Evolutionary conservation across 2,797 vertebrate species (phyloP), one percentile per base, ranked within the genome.

Genomic region (Diplodus sargus): DNA sequence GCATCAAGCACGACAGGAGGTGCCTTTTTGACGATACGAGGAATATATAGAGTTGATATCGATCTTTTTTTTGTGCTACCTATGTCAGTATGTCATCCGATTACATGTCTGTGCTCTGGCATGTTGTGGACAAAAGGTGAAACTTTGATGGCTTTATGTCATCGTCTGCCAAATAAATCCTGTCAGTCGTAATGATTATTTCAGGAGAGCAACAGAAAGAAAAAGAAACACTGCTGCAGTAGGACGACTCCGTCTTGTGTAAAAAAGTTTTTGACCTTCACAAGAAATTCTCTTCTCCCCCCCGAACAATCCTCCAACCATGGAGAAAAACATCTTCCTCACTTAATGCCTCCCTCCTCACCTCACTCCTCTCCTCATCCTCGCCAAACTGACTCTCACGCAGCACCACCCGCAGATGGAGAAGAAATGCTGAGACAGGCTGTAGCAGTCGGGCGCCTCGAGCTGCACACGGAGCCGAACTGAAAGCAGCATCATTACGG

Each of bases 371-470:
- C 80, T 57, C 79, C 45, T 45, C 45, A 45, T 16, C 45, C 56
- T 52, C 23, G 69, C 59, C 66, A 58, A 10, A 9, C 79, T 85
- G 58, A n/a, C 57, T 79, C 58, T 34, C 60, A 54, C 42, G 30
- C 18, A 7, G 17, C 18, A 22, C 76, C 84, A 78, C 87, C 87
- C 64, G 73, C 85, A 79, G 86, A 91, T 72, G 70, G 59, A 58
- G 67, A 61, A 85, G 87, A 90, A 91, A 84, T 83, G 84, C 84
- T 84, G 89, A 90, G 86, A 70, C 60, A 75, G 86, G 73, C 74
- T 30, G 25, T 20, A 71, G 72, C 83, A 76, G 90, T 78, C 12
- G 81, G 83, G 45, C 58, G 81, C 65, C 65, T 20, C 1, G 34
- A 73, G 72, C 77, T 66, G 66, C 87, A 81, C 49, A 42, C 87